Percentiles rank a stretch among this genome's conserved stretches.
phyloP scores from a whole-genome alignment of 2,797 vertebrate genomes.

The Threskiornis aethiopicus region DNA sequence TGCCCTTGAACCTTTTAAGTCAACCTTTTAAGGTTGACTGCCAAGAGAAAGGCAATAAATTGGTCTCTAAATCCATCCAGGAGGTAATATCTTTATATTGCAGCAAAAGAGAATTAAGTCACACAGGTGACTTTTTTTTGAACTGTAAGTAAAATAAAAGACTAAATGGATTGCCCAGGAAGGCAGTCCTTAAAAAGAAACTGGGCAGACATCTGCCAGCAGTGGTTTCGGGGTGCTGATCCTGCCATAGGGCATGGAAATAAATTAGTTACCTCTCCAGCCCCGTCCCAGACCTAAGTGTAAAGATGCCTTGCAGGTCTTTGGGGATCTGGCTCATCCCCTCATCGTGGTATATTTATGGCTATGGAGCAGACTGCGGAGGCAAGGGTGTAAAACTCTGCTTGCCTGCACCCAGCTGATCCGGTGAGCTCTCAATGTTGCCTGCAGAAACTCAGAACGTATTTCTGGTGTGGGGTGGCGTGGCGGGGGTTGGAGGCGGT shows the following conservation, averaged over 20 bases:
- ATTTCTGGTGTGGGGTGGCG: not conserved
- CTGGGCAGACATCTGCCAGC: not conserved
- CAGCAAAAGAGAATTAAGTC: not conserved
- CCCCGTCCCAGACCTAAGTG: not conserved
- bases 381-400: not conserved
- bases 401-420: not conserved
- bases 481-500: accelerated
- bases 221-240: not conserved
- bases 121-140: not conserved
- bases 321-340: not conserved
- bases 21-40: not conserved
- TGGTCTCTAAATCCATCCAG: not conserved
- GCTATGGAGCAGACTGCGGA: not conserved
- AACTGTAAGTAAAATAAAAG: not conserved
- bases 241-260: not conserved
- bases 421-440: not conserved
- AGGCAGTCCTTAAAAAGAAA: not conserved
- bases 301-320: not conserved
- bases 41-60: not conserved
- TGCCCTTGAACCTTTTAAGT: no score
- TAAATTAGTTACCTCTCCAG: not conserved
- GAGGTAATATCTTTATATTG: not conserved
- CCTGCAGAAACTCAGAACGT: not conserved
- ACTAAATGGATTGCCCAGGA: not conserved
- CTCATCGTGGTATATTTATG: accelerated